Base-by-base conservation (phyloP, 2,113 vertebrate species). In the Eulemur rufifrons region DNA sequence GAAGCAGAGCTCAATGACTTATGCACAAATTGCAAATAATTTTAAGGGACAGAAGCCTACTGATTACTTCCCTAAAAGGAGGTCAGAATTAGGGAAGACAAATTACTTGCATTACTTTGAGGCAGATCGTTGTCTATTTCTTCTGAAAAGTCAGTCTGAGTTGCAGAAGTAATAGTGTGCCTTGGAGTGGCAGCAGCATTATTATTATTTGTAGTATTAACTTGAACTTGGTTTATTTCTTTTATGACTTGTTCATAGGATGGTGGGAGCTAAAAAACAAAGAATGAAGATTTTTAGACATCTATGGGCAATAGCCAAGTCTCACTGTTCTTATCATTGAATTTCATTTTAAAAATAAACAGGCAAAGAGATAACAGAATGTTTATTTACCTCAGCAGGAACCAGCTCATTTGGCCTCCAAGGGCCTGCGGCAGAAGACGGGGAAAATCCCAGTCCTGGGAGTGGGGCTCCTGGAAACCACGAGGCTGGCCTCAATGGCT, bases 191-290 rank as follows among this genome's bases (percentile, higher is more conserved):
- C 99, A 97, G 97, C 73, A 89, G 98, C 98, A 98, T 99, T 99
- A 97, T 99, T 99, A 93, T 98, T 98, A 86, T 98, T 99, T 89
- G 99, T 99, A 85, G 98, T 98, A 80, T 98, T 96, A n/a, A 98
- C 98, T 96, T 99, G 99, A 63, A 99, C 99, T 98, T 98, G 98
- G 96, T 98, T 99, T 97, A 99, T 99, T 98, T 99, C 99, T 98
- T 99, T 99, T 98, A 99, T 99, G 98, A 99, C 99, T 98, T 99
- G 99, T 93, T 99, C 99, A 95, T 99, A 99, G 17, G 99, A 99
- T n/a, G 99, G 99, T 14, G 99, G 99, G 95, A 98, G 99, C 99
- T 99, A 95, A 95, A 98, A 98, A 97, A 98, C 2, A 98, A 95
- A 97, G 64, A 96, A 42, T 2, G 20, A 90, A 96, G 82, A 96